Evolutionary conservation across 2,797 vertebrate species (phyloP).

Genomic region (Momotus momota): DNA sequence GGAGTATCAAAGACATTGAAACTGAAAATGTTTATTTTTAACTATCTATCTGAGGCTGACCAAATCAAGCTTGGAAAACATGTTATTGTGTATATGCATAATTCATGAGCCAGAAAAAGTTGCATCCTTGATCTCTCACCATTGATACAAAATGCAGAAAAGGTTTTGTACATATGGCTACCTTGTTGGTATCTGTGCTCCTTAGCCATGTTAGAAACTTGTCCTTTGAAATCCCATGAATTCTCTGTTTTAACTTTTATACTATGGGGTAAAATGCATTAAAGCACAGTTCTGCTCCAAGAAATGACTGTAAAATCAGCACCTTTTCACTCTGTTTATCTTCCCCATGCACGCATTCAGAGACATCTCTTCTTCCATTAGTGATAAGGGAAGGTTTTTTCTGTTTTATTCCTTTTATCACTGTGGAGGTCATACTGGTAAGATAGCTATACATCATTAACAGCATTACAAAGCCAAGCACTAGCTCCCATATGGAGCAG

Average conservation of each 20-base stretch:
- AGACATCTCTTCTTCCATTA: background rate
- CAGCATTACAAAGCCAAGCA: constrained; percentile 6
- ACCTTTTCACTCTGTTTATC: constrained; percentile 14
- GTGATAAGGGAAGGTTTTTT: background rate
- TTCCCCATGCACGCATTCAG: background rate
- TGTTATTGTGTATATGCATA: background rate
- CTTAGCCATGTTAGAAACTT: background rate
- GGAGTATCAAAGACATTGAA: background rate
- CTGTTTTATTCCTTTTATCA: constrained; percentile 14
- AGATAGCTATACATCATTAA: constrained; percentile 2
- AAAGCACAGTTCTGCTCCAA: background rate
- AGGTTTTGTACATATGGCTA: background rate
- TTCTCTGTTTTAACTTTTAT: background rate
- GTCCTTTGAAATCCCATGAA: background rate
- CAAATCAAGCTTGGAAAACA: background rate
- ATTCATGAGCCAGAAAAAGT: background rate
- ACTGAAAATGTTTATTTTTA: background rate
- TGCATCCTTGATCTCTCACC: background rate
- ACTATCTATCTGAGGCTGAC: background rate
- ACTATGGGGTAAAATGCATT: background rate
- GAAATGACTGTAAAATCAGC: background rate
- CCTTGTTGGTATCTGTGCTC: background rate
- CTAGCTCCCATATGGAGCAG: background rate
- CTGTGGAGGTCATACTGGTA: background rate
- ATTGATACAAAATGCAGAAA: background rate